Conservation (phyloP, 2,888 invertebrate genomes). For the Luperina testacea region DNA sequence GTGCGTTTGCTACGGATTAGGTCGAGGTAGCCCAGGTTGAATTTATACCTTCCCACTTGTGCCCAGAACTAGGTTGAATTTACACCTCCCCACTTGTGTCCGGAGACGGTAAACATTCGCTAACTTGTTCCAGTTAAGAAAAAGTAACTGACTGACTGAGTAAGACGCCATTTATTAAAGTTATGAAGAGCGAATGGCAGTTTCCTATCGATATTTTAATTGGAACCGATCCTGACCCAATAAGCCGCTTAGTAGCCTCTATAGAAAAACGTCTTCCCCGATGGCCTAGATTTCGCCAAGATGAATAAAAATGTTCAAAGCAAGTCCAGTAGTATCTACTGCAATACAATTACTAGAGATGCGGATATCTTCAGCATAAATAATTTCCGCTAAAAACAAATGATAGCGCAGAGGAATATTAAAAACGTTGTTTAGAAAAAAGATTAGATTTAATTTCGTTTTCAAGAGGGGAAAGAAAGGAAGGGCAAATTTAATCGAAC, state of each 20-base stretch:
- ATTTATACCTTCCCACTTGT: too few relatives aligned
- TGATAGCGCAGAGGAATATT: neutral
- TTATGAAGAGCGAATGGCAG: conserved; percentile 17
- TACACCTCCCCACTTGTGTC: too few relatives aligned
- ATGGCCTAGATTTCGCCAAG: conserved; percentile 36
- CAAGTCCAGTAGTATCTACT: neutral
- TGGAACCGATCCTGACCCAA: conserved; percentile 33
- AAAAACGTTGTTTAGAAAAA: neutral
- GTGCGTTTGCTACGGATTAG: too few relatives aligned
- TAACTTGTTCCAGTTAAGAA: neutral
- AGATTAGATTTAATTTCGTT: neutral
- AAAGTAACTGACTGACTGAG: neutral
- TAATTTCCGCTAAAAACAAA: conserved; percentile 19
- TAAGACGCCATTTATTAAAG: conserved; percentile 2
- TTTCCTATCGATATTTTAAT: conserved; percentile 41
- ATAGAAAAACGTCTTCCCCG: neutral
- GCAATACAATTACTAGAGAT: conserved; percentile 2
- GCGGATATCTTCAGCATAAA: neutral
- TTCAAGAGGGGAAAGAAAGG: neutral
- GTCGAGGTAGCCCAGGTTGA: too few relatives aligned
- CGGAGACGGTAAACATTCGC: neutral
- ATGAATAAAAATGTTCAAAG: conserved; percentile 9
- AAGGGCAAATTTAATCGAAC: neutral
- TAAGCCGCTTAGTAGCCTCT: conserved; percentile 13
- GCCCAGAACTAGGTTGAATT: too few relatives aligned